Evolutionary conservation across 2,113 vertebrate genomes (phyloP).

Genomic region (Tupaia tana): DNA sequence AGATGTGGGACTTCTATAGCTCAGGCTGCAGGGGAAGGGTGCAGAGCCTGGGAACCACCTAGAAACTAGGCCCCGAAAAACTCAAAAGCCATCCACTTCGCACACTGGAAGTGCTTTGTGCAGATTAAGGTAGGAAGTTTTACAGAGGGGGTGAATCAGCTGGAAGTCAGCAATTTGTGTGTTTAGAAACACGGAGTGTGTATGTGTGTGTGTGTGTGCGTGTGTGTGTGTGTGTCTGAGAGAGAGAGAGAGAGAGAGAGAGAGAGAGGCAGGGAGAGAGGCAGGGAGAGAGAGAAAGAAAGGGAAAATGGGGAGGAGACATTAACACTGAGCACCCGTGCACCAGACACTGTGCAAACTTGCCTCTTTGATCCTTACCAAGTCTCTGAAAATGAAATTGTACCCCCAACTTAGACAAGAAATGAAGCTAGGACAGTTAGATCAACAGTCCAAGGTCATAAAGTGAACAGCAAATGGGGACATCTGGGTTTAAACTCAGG

Average conservation of each 20-base stretch:
- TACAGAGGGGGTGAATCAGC: background rate
- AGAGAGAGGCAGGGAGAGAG: fast-evolving
- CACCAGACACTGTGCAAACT: background rate
- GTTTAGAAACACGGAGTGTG: background rate
- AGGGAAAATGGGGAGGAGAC: background rate
- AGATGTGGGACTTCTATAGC: background rate
- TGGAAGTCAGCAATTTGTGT: background rate
- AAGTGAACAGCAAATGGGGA: background rate
- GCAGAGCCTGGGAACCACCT: background rate
- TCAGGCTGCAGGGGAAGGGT: background rate
- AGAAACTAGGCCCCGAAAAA: background rate
- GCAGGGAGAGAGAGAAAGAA: background rate
- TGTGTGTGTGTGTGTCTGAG: no score
- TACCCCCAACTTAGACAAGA: background rate
- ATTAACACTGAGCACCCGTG: background rate
- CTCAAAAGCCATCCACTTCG: background rate
- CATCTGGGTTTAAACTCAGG: background rate
- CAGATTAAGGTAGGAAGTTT: background rate
- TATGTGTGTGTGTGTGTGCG: background rate
- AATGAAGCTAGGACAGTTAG: background rate
- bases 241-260: fast-evolving
- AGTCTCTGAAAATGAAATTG: background rate
- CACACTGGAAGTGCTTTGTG: background rate
- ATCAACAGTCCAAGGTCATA: background rate
- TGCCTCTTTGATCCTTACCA: background rate